These are phyloP conservation scores for Meandrusa payeni DNA, from an alignment of 2,888 invertebrate genomes.

Conservation along the genomic window DNA sequence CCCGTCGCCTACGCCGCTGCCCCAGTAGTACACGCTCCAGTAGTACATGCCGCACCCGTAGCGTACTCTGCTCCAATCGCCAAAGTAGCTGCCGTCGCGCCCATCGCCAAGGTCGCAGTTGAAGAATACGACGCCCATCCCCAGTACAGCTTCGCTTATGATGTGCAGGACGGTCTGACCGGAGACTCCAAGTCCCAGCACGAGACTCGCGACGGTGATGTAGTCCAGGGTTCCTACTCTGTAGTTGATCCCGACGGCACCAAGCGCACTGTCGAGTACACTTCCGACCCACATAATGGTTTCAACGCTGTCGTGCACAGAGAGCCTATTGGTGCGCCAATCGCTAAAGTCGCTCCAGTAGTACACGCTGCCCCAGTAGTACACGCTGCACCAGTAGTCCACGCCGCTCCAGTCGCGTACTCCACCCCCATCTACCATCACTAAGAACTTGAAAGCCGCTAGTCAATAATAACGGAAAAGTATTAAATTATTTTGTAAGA, in stretches of 20 bases:
- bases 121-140: constrained; percentile 56
- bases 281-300: constrained; percentile 62
- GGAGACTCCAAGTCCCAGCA: constrained; percentile 65
- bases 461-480: constrained; percentile 32
- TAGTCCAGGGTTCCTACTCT: constrained; percentile 66
- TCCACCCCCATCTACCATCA: constrained; percentile 24
- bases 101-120: constrained; percentile 43
- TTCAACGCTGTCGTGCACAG: constrained; percentile 67
- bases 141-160: constrained; percentile 76
- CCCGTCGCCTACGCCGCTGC: constrained; percentile 42
- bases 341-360: constrained; percentile 37
- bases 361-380: constrained; percentile 30
- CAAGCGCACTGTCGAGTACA: constrained; percentile 64
- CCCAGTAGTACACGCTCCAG: constrained; percentile 53
- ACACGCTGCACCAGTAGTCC: constrained; percentile 38
- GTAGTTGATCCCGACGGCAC: constrained; percentile 64
- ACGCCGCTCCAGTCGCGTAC: constrained; percentile 45
- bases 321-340: constrained; percentile 52
- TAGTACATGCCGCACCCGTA: constrained; percentile 39
- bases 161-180: constrained; percentile 60
- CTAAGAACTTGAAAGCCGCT: constrained; percentile 27
- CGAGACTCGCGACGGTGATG: constrained; percentile 61
- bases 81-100: constrained; percentile 43
- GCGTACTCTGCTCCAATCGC: constrained; percentile 45
- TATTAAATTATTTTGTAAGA: constrained; percentile 23